phyloP scores from a whole-genome alignment of 1,140 invertebrate genomes.

The Meteorus sp. region DNA sequence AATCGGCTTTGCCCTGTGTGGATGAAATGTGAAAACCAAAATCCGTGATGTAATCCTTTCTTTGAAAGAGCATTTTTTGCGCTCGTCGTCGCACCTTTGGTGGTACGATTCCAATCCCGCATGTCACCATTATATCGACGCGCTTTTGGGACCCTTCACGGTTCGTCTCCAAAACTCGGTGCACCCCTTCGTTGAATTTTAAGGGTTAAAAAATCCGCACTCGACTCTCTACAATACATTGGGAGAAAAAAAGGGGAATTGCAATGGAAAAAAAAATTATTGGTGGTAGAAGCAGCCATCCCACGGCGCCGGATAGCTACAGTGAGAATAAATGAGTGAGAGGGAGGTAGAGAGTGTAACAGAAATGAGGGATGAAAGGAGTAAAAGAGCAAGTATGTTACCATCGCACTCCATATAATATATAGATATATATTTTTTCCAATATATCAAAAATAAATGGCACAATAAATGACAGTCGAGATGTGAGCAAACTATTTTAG shows the following conservation, averaged over 20 bases:
- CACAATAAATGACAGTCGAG: constrained; percentile 54
- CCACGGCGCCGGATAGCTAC: too few species aligned
- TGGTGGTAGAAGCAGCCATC: constrained; percentile 6
- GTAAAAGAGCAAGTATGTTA: too few species aligned
- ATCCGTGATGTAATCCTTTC: constrained; percentile 58
- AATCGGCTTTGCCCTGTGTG: constrained; percentile 58
- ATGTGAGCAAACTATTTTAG: constrained; percentile 54
- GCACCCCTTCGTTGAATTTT: constrained; percentile 49
- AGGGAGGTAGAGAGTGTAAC: too few species aligned
- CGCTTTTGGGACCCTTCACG: constrained; percentile 39
- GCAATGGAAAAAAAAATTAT: constrained; percentile 10
- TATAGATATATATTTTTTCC: too few species aligned
- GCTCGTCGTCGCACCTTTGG: constrained; percentile 28
- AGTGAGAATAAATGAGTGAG: too few species aligned
- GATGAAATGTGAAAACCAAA: constrained; percentile 58
- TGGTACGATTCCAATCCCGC: constrained; percentile 15
- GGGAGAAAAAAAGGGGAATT: constrained; percentile 22
- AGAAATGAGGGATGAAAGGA: too few species aligned
- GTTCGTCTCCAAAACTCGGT: constrained; percentile 38
- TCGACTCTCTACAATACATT: constrained; percentile 53
- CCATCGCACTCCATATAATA: too few species aligned
- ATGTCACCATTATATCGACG: constrained; percentile 31
- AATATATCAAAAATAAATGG: constrained; percentile 60
- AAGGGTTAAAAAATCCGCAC: constrained; percentile 60
- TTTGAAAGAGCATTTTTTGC: constrained; percentile 45